phyloP scores from a whole-genome alignment of 2,888 invertebrate species.

The Dromius quadrimaculatus region DNA sequence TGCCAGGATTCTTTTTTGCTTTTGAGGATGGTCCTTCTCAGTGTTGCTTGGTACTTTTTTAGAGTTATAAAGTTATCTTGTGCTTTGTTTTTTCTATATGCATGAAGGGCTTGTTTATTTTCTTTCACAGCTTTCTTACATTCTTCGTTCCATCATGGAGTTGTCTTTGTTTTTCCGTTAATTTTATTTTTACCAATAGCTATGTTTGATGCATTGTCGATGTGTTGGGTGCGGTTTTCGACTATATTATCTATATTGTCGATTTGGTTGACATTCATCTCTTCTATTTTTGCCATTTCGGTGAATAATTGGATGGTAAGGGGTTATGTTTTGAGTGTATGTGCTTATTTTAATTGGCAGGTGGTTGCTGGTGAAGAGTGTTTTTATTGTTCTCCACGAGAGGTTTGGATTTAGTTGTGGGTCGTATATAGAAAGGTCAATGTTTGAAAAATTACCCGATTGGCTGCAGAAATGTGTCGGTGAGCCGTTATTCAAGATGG shows the following conservation, averaged over 20 bases:
- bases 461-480: no score
- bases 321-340: neutral
- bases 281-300: neutral
- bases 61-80: no score
- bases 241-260: neutral
- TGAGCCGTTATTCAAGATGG: neutral
- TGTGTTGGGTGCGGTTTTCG: neutral
- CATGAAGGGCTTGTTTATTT: neutral
- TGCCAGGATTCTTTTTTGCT: no score
- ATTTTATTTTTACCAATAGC: no score
- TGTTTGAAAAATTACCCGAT: neutral
- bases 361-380: neutral
- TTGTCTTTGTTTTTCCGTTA: no score
- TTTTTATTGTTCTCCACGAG: slow-evolving; percentile 1
- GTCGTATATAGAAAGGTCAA: slow-evolving; percentile 23
- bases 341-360: neutral
- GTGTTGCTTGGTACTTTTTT: no score
- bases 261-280: neutral
- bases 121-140: neutral
- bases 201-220: no score
- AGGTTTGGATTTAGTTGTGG: slow-evolving; percentile 1
- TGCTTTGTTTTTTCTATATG: neutral
- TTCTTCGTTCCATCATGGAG: slow-evolving; percentile 6
- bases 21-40: neutral
- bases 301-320: neutral